phyloP scores from a whole-genome alignment of 2,113 vertebrate genomes.

The human (Homo sapiens) region DNA sequence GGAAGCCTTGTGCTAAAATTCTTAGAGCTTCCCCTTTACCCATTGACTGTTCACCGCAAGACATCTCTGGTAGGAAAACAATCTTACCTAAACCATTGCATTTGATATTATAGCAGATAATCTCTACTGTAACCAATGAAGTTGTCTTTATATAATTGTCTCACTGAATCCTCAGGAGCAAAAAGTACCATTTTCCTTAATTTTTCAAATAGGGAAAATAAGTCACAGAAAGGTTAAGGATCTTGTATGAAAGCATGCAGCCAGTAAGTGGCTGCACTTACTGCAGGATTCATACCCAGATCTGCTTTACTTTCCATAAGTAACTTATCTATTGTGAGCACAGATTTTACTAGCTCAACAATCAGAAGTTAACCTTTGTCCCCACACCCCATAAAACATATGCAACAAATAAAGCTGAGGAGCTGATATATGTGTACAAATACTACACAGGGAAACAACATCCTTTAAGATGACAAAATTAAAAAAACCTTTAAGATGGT shows the following conservation, averaged over 20 bases:
- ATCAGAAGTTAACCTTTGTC: not conserved
- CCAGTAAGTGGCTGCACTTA: not conserved
- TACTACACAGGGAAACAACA: not conserved
- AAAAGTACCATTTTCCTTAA: not conserved
- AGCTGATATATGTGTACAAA: not conserved
- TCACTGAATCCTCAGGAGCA: not conserved
- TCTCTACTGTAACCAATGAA: not conserved
- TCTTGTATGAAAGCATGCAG: not conserved
- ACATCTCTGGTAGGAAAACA: not conserved
- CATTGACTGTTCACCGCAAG: not conserved
- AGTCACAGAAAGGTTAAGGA: not conserved
- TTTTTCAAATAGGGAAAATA: slow-evolving; percentile 16
- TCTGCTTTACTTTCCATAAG: slow-evolving; percentile 5
- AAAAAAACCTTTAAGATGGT: not conserved
- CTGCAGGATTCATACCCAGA: not conserved
- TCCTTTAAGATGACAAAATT: not conserved
- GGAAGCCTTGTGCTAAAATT: not conserved
- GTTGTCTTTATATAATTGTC: not conserved
- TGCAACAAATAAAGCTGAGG: not conserved
- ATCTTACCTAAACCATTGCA: not conserved
- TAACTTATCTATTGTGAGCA: not conserved
- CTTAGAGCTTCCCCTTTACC: not conserved
- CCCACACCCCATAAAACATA: not conserved
- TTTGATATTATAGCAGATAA: not conserved
- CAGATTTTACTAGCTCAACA: not conserved